phyloP scores from a whole-genome alignment of 1,140 invertebrate species.

The Dendroctonus ponderosae region DNA sequence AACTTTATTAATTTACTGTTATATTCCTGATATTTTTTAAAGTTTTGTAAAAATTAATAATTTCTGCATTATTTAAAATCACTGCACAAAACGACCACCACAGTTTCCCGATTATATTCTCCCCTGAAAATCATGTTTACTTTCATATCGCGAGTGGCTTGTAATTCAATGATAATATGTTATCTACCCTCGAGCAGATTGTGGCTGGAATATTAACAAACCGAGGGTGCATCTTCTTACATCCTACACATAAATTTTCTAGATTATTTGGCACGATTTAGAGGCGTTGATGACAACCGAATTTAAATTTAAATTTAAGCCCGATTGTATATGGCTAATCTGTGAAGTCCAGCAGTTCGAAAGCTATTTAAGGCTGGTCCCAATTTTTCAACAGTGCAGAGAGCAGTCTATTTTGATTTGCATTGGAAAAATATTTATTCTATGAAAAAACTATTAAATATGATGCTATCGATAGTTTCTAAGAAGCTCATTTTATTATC shows the following conservation, averaged over 20 bases:
- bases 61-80: too few species aligned
- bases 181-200: conserved; percentile 47
- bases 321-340: not conserved
- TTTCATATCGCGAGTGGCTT: conserved; percentile 41
- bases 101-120: not conserved
- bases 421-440: not conserved
- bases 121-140: conserved; percentile 41
- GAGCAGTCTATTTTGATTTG: not conserved
- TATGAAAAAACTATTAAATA: too few species aligned
- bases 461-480: too few species aligned
- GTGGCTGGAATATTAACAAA: conserved; percentile 44
- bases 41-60: too few species aligned
- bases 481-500: too few species aligned
- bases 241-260: conserved; percentile 39
- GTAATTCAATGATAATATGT: conserved; percentile 48
- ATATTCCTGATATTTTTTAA: too few species aligned
- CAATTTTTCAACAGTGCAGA: conserved; percentile 9
- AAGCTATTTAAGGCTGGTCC: not conserved
- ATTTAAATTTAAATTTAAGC: conserved; percentile 27
- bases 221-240: conserved; percentile 39
- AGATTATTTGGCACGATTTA: conserved; percentile 36
- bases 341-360: not conserved
- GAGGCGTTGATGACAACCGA: conserved; percentile 2
- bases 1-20: too few species aligned
- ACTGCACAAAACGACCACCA: not conserved